Evolutionary conservation across 1,140 invertebrate species (phyloP).

Genomic region (Drosophila persimilis): DNA sequence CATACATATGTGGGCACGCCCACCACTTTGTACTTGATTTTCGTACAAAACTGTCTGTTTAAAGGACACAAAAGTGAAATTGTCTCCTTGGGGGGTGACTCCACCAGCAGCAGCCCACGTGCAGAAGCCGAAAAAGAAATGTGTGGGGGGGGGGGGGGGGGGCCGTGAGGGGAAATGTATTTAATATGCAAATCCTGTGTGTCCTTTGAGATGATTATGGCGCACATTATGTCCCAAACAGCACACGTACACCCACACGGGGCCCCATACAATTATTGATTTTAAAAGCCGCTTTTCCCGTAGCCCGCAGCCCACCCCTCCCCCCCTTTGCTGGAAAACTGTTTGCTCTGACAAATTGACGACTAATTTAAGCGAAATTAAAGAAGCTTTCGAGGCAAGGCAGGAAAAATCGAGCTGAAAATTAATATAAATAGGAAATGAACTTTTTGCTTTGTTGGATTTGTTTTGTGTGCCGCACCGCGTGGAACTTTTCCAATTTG

Average conservation of each 20-base stretch:
- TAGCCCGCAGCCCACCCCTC: too few relatives aligned
- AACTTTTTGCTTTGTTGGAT: conserved; percentile 28
- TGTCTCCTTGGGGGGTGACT: conserved; percentile 47
- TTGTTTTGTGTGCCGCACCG: conserved; percentile 44
- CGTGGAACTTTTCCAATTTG: conserved; percentile 75
- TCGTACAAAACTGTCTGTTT: conserved; percentile 55
- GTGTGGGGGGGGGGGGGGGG: background rate
- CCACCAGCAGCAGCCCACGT: background rate
- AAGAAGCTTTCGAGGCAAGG: conserved; percentile 29
- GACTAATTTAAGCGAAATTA: conserved; percentile 59
- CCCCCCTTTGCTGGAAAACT: conserved; percentile 1
- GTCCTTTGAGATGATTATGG: conserved; percentile 72
- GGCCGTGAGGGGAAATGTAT: conserved; percentile 44
- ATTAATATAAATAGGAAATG: conserved; percentile 69
- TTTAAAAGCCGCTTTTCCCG: conserved; percentile 45
- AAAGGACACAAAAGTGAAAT: conserved; percentile 67
- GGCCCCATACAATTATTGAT: conserved; percentile 54
- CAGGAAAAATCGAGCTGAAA: conserved; percentile 48
- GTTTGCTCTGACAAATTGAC: conserved; percentile 49
- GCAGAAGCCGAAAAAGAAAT: conserved; percentile 23
- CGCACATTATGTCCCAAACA: conserved; percentile 54
- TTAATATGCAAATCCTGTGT: conserved; percentile 73
- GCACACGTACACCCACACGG: conserved; percentile 30
- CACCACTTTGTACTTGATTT: conserved; percentile 56
- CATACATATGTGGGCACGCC: conserved; percentile 35